Conservation (phyloP, 2,888 invertebrate species). For the Aspidiotus destructor region DNA sequence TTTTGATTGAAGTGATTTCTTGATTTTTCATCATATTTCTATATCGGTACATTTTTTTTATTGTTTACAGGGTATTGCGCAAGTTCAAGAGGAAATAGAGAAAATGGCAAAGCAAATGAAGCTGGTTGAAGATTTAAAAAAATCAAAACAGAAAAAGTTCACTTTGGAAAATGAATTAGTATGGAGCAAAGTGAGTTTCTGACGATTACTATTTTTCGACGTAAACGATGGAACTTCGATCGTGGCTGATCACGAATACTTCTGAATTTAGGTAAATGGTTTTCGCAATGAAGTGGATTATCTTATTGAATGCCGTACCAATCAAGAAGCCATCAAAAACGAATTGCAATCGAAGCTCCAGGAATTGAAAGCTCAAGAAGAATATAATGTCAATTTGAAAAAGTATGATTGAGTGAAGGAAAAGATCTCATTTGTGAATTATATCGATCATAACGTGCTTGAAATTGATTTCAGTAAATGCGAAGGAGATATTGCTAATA, state of each 20-base stretch:
- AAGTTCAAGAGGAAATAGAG: slow-evolving; percentile 45
- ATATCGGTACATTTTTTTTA: too few relatives aligned
- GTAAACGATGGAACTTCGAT: too few relatives aligned
- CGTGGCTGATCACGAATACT: not conserved
- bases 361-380: not conserved
- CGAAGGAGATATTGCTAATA: not conserved
- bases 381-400: too few relatives aligned
- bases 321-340: slow-evolving; percentile 1
- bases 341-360: not conserved
- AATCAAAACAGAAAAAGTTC: slow-evolving; percentile 45
- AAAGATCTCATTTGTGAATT: too few relatives aligned
- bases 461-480: slow-evolving; percentile 1
- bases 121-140: slow-evolving; percentile 44
- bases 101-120: slow-evolving; percentile 49
- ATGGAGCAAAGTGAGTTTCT: slow-evolving; percentile 40
- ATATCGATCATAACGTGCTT: not conserved
- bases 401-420: not conserved
- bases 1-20: not conserved
- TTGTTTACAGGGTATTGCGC: slow-evolving; percentile 39
- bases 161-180: slow-evolving; percentile 51
- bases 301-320: not conserved
- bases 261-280: slow-evolving; percentile 6
- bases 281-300: slow-evolving; percentile 14
- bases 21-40: not conserved
- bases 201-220: too few relatives aligned